Percentiles rank a stretch among this genome's conserved stretches.
phyloP scores from a whole-genome alignment of 1,140 invertebrate genomes.

The Cyphomyrmex costatus region DNA sequence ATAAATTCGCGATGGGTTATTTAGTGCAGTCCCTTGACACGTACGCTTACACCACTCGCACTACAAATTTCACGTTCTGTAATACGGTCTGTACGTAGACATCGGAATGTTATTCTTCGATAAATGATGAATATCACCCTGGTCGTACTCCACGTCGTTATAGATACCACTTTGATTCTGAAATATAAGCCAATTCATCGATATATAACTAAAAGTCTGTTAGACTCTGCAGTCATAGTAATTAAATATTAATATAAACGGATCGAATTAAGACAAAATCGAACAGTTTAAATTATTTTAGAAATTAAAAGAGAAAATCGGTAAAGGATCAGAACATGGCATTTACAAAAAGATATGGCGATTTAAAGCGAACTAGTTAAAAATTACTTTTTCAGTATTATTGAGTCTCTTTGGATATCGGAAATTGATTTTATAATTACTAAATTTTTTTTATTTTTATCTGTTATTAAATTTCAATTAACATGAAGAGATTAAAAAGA shows the following conservation, averaged over 20 bases:
- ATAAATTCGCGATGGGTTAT: slow-evolving; percentile 41
- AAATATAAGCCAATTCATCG: slow-evolving; percentile 63
- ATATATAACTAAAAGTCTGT: neutral
- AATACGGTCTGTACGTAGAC: slow-evolving; percentile 89
- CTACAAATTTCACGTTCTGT: slow-evolving; percentile 81
- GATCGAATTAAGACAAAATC: neutral
- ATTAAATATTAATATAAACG: neutral
- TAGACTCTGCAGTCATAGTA: neutral
- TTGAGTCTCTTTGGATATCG: neutral
- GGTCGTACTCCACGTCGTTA: slow-evolving; percentile 95
- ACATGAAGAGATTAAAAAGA: neutral
- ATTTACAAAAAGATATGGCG: neutral
- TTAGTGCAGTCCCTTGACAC: neutral
- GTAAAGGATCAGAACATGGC: neutral
- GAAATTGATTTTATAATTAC: slow-evolving; percentile 35
- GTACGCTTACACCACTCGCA: neutral
- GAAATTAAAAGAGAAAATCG: neutral
- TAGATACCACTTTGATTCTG: slow-evolving; percentile 95
- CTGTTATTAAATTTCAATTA: slow-evolving; percentile 4
- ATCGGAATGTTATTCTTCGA: slow-evolving; percentile 89
- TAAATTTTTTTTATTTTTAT: slow-evolving; percentile 4
- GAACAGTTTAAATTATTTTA: neutral
- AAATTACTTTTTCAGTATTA: slow-evolving; percentile 1
- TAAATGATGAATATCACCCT: slow-evolving; percentile 88
- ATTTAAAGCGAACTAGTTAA: slow-evolving; percentile 7